These are phyloP conservation scores for Mylabris phalerata DNA, from an alignment of 1,140 invertebrate genomes.

Conservation along the genomic window DNA sequence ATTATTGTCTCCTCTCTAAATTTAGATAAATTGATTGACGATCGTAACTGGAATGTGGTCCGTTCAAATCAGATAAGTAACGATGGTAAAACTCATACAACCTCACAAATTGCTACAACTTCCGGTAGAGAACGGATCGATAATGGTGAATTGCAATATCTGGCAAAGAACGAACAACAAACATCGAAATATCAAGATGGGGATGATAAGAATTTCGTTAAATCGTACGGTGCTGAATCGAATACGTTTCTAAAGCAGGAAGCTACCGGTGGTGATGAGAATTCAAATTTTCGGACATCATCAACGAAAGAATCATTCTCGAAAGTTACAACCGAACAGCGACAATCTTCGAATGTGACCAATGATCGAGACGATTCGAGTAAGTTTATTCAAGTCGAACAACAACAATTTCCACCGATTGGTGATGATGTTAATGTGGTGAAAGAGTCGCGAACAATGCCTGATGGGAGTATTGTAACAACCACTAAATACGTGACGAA, in stretches of 20 bases:
- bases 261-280: constrained; percentile 49
- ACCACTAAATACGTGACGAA: constrained; percentile 8
- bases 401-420: background rate
- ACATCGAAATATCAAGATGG: constrained; percentile 52
- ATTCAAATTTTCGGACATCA: constrained; percentile 43
- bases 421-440: constrained; percentile 43
- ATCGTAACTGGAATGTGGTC: constrained; percentile 45
- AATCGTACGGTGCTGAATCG: constrained; percentile 49
- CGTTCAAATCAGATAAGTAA: constrained; percentile 42
- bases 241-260: constrained; percentile 54
- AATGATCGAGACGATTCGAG: constrained; percentile 11
- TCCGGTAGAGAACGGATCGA: constrained; percentile 47
- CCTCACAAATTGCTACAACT: constrained; percentile 35
- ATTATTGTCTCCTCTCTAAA: background rate
- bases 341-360: too few relatives aligned
- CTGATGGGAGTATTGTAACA: constrained; percentile 8
- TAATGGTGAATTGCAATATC: constrained; percentile 52
- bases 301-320: constrained; percentile 43
- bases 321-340: too few relatives aligned
- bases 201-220: constrained; percentile 55
- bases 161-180: constrained; percentile 51
- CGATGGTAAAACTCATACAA: constrained; percentile 43
- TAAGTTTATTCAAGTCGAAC: constrained; percentile 23
- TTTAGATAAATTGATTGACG: constrained; percentile 14
- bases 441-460: constrained; percentile 44